Evolutionary conservation across 2,888 invertebrate genomes (phyloP), one percentile per base, ranked within the genome.

Genomic region (Caenorhabditis sp.): DNA sequence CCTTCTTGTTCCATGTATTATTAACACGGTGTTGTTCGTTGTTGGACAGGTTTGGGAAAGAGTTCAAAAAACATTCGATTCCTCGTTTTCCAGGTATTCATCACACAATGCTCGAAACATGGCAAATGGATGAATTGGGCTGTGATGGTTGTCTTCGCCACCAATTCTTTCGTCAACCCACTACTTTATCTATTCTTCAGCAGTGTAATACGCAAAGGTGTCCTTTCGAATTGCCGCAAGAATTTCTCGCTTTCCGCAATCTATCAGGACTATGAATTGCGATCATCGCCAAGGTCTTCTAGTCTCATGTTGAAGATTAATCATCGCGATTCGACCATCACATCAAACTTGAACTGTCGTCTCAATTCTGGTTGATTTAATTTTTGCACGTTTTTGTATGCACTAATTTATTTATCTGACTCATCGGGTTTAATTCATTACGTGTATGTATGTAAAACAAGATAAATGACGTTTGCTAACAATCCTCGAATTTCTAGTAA

Each of bases 91-190:
- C 64, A 80, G 77, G 62, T 80, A 0, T 79, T 83, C 67, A 83
- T 83, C 37, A 73, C 82, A 1, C 77, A 81, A 51, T 78, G 78
- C 60, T 81, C 82, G 1, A 77, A 81, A 60, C 81, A 82, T 58
- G 82, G 83, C 54, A 76, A 80, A 62, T 83, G 83, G 83, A 80
- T 82, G 75, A 80, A 77, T 53, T 83, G 83, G 83, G 77, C 81
- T 10, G 82, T 83, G 36, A 82, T 83, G 83, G 81, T 81, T 6
- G 81, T 83, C 21, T 82, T 83, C 54, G 80, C 82, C 23, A 77
- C 81, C 8, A 82, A 82, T 63, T 83, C 83, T 0, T 81, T 82
- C 51, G 82, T 81, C 21, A 83, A 83, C 64, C 83, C 83, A 10
- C 62, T 83, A 10, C 69, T 83, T 1, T 83, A 82, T 53, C 49